These are phyloP conservation scores for Sapajus apella DNA, from an alignment of 2,113 vertebrate genomes.

Conservation along the genomic window DNA sequence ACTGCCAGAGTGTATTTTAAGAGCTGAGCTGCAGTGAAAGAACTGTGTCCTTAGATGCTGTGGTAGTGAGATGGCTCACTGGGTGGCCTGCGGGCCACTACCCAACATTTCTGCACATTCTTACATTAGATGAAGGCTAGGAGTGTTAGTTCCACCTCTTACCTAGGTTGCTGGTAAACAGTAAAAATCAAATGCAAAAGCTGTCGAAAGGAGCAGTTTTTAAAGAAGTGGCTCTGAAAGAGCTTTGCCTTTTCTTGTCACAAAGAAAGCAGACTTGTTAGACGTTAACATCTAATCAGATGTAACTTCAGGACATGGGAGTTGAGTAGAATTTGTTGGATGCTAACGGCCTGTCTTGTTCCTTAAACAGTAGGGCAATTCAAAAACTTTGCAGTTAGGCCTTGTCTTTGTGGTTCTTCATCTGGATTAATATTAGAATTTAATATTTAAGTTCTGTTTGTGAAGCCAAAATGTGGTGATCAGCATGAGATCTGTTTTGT, in stretches of 20 bases:
- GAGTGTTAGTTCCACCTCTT: not conserved
- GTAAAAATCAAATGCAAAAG: constrained; percentile 25
- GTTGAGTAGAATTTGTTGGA: not conserved
- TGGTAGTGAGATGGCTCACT: not conserved
- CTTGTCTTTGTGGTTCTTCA: constrained; percentile 46
- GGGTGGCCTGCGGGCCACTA: not conserved
- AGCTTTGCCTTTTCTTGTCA: not conserved
- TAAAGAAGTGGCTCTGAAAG: not conserved
- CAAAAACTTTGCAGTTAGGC: constrained; percentile 30
- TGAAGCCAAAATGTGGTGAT: not conserved
- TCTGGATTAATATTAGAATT: constrained; percentile 55
- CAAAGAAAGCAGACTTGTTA: not conserved
- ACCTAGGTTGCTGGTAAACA: constrained; percentile 6
- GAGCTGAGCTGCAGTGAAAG: not conserved
- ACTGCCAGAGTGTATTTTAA: not conserved
- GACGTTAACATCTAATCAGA: not conserved
- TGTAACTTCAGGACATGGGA: not conserved
- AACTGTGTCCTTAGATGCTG: not conserved
- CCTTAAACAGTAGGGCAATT: constrained; percentile 15
- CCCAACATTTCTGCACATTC: not conserved
- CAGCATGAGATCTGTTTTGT: constrained; percentile 25
- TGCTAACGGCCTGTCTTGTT: constrained; percentile 3
- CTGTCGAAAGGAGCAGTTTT: not conserved
- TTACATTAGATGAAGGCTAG: not conserved
- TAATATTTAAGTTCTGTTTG: constrained; percentile 42